Evolutionary conservation across 2,888 invertebrate species (phyloP).

Genomic region (Carcina quercana): DNA sequence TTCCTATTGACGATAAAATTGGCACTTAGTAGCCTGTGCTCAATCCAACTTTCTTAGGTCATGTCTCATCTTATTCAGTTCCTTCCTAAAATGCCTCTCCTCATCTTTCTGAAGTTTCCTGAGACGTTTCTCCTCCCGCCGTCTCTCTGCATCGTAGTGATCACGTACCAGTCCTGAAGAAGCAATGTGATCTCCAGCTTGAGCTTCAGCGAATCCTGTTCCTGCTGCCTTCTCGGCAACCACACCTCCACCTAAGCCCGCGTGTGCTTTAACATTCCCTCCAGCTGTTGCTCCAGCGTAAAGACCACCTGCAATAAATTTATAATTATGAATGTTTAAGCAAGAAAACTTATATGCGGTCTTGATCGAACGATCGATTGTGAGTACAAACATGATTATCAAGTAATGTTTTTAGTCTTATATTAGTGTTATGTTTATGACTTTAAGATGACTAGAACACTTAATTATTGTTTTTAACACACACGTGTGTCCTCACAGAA

Average conservation of each 20-base stretch:
- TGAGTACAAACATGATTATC: neutral
- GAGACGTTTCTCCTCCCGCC: conserved; percentile 39
- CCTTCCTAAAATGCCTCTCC: too few species aligned
- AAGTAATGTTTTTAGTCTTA: neutral
- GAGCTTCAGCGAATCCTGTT: conserved; percentile 52
- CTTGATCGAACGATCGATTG: neutral
- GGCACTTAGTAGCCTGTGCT: too few species aligned
- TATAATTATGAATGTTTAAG: neutral
- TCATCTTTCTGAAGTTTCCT: too few species aligned
- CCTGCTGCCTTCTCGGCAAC: conserved; percentile 46
- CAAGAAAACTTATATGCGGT: neutral
- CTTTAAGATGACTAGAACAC: neutral
- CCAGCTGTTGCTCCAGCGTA: conserved; percentile 77
- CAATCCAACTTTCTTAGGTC: conserved; percentile 10
- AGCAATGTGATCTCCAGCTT: conserved; percentile 46
- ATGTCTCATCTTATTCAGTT: conserved; percentile 23
- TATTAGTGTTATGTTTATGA: neutral
- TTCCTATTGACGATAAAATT: neutral
- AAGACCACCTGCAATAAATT: conserved; percentile 50
- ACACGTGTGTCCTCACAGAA: too few species aligned
- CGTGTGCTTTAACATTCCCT: conserved; percentile 64
- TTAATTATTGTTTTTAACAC: neutral
- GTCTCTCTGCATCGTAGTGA: conserved; percentile 27
- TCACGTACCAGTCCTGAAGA: conserved; percentile 54
- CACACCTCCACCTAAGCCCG: conserved; percentile 67